A percentile compares a stretch with the other conserved stretches of the same genome.
These are phyloP conservation scores for Podarcis siculus DNA, from an alignment of 2,797 vertebrate genomes.

Conservation along the genomic window DNA sequence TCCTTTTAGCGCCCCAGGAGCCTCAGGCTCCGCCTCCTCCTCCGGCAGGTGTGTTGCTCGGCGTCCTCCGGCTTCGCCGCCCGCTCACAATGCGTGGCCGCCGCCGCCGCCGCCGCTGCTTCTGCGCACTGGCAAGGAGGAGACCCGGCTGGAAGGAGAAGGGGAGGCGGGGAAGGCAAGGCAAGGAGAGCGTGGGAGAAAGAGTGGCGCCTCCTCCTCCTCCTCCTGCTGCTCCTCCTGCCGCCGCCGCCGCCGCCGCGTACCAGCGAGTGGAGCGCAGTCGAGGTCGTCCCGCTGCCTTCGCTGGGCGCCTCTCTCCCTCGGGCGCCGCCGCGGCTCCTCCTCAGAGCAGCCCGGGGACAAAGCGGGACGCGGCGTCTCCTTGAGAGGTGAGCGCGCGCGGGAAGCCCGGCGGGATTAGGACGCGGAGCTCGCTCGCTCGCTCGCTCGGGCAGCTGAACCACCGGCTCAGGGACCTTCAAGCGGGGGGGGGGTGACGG, in stretches of 20 bases:
- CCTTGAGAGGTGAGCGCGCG: constrained; percentile 46
- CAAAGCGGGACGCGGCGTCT: not conserved
- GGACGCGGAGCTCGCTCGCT: not conserved
- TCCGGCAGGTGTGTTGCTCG: constrained; percentile 19
- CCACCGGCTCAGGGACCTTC: not conserved
- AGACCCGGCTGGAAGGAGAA: not conserved
- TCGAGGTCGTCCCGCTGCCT: not conserved
- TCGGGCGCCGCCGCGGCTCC: not conserved
- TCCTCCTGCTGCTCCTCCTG: not conserved
- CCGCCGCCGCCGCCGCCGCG: not conserved
- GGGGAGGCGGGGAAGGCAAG: not conserved
- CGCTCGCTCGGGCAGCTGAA: not conserved
- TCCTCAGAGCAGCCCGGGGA: not conserved
- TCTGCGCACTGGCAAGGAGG: constrained; percentile 24
- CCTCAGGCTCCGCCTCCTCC: not conserved
- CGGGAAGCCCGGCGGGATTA: not conserved
- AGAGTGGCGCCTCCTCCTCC: not conserved
- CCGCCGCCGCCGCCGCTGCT: not conserved
- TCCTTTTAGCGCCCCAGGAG: not conserved
- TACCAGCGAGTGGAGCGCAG: not conserved
- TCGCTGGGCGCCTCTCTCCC: not conserved
- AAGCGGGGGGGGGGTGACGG: not conserved
- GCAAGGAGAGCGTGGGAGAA: not conserved
- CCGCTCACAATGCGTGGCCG: not conserved
- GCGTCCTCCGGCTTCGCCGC: not conserved